Evolutionary conservation across 2,888 invertebrate genomes (phyloP), one percentile per base, ranked within the genome.

Genomic region (Eledona agricola): DNA sequence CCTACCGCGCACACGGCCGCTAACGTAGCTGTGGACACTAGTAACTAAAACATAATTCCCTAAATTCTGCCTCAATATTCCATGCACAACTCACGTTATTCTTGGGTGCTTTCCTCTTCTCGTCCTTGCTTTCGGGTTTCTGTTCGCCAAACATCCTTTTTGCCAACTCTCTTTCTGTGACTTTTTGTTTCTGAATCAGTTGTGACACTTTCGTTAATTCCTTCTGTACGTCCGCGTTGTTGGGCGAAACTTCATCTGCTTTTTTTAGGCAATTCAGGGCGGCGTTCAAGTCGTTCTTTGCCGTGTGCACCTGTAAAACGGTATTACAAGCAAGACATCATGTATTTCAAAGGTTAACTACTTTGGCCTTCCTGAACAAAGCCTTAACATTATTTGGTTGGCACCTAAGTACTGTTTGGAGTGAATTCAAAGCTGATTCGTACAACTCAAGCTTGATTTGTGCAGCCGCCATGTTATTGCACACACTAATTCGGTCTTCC

Each of bases 321-420:
- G 5, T 5, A 22, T 20, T 12, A n/a, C 9, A 16, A 17, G 12
- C 1, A 40, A 25, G 15, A 22, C 2, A 28, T 3, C 12, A 15
- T n/a, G n/a, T 19, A 32, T 6, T n/a, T 11, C n/a, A 42, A 28
- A 4, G 4, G 5, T n/a, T 32, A 5, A 37, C 55, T 70, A 82
- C 83, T 74, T 85, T 87, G 64, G 88, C 89, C 79, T 94, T 93
- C 67, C 96, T 84, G 73, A 88, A 95, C 6, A 95, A 78, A 0
- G 96, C 96, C 76, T 96, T 96, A 0, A 93, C 87, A 78, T 96
- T 96, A 53, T 85, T 78, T 0, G 95, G 93, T 72, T 95, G 90
- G 68, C 90, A 88, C 55, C 85, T 81, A 6, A 96, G 78, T 1
- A 96, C 96, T 69, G 85, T 82, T 37, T 90, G 89, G 15, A 95